Conservation (phyloP, 2,113 vertebrate species). For the Dipodomys stephensi region DNA sequence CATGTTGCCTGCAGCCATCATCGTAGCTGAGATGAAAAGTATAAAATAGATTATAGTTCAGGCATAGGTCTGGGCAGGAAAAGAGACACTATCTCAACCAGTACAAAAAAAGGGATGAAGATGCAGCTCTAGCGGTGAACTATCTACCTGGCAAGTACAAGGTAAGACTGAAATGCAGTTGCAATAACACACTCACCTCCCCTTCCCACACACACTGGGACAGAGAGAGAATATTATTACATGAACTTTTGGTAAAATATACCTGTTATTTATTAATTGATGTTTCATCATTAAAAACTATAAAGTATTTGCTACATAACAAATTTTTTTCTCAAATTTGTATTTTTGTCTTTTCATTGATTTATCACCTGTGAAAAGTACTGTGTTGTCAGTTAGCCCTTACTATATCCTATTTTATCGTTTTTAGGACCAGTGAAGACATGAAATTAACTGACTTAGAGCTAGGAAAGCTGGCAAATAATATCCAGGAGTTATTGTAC, state of each 20-base stretch:
- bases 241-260: constrained; percentile 6
- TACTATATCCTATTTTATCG: constrained; percentile 67
- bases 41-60: too few relatives aligned
- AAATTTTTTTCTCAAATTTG: constrained; percentile 43
- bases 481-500: constrained; percentile 93
- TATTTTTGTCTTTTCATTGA: constrained; percentile 42
- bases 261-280: constrained; percentile 28
- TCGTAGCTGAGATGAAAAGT: too few relatives aligned
- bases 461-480: constrained; percentile 92
- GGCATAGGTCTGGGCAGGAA: too few relatives aligned
- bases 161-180: too few relatives aligned
- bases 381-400: not conserved
- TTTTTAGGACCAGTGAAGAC: constrained; percentile 91
- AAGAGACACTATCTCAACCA: too few relatives aligned
- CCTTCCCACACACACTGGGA: not conserved
- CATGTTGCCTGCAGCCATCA: too few relatives aligned
- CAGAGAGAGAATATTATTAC: constrained; percentile 30
- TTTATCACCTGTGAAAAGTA: constrained; percentile 26
- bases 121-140: too few relatives aligned
- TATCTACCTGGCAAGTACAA: too few relatives aligned
- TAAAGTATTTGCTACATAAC: not conserved
- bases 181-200: too few relatives aligned
- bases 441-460: constrained; percentile 95
- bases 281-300: constrained; percentile 8
- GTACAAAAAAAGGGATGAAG: too few relatives aligned